Conservation (phyloP, 2,113 vertebrate species). For the Oncorhynchus clarkii region DNA sequence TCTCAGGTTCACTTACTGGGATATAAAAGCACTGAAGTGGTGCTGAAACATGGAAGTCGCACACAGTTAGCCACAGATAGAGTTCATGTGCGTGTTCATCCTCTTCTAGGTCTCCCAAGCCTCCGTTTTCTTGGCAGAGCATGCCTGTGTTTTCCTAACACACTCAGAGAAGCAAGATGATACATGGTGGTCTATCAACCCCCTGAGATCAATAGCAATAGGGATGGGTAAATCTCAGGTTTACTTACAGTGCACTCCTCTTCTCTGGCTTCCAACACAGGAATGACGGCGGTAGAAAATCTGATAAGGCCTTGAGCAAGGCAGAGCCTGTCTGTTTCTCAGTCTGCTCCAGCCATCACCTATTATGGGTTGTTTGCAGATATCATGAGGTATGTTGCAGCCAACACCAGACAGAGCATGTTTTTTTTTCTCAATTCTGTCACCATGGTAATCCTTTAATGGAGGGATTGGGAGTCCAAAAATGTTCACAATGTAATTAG, state of each 20-base stretch:
- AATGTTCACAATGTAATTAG: slow-evolving; percentile 39
- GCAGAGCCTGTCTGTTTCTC: slow-evolving; percentile 22
- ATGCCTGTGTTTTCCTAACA: neutral
- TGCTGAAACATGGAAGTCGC: slow-evolving; percentile 33
- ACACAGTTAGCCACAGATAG: slow-evolving; percentile 14
- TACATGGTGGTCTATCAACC: slow-evolving; percentile 11
- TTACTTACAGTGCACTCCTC: slow-evolving; percentile 31
- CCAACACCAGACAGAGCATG: slow-evolving; percentile 23
- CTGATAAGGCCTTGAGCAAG: slow-evolving; percentile 50
- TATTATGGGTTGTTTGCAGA: slow-evolving; percentile 24
- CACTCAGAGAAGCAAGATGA: slow-evolving; percentile 7
- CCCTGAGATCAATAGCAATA: slow-evolving; percentile 19
- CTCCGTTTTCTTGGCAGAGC: neutral
- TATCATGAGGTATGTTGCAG: slow-evolving; percentile 36
- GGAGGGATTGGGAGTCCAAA: slow-evolving; percentile 41
- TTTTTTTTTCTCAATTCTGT: slow-evolving; percentile 49
- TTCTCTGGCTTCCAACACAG: slow-evolving; percentile 21
- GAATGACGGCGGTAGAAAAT: slow-evolving; percentile 36
- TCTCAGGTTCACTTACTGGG: slow-evolving; percentile 27
- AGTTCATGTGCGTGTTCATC: slow-evolving; percentile 1
- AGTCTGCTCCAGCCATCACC: slow-evolving; percentile 4
- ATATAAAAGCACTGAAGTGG: slow-evolving; percentile 1
- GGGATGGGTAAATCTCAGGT: slow-evolving; percentile 19
- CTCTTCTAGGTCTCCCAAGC: neutral
- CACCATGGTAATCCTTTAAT: slow-evolving; percentile 64